phyloP scores from a whole-genome alignment of 2,888 invertebrate species.

The Mesochorus sp. region DNA sequence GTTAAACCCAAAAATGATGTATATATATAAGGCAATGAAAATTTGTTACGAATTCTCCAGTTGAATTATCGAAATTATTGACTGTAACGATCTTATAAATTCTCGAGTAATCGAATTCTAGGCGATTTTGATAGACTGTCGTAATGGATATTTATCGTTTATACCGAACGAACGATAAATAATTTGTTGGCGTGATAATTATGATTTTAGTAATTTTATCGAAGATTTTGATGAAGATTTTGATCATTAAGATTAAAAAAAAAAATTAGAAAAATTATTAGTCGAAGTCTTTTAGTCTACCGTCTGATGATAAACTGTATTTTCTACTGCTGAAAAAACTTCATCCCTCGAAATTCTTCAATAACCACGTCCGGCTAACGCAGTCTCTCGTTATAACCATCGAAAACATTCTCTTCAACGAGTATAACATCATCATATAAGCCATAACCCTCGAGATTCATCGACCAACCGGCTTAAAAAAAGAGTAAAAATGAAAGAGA shows the following conservation, averaged over 20 bases:
- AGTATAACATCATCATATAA: neutral
- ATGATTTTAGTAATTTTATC: too few relatives aligned
- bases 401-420: neutral
- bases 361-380: neutral
- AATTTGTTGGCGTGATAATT: neutral
- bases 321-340: slow-evolving; percentile 7
- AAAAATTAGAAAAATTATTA: neutral
- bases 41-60: slow-evolving; percentile 39
- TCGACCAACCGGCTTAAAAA: neutral
- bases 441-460: slow-evolving; percentile 4
- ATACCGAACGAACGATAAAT: neutral
- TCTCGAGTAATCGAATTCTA: neutral
- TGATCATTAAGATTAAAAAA: too few relatives aligned
- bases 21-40: slow-evolving; percentile 5
- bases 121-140: neutral
- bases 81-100: neutral
- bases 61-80: slow-evolving; percentile 6
- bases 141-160: neutral
- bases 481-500: neutral
- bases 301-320: slow-evolving; percentile 20
- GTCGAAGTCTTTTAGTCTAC: neutral
- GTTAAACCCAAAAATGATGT: slow-evolving; percentile 10
- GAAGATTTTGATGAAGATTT: neutral
- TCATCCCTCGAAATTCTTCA: neutral
- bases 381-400: neutral